These are phyloP conservation scores for silkworm (Bombyx mori) DNA, from an alignment of 1,140 invertebrate species.

Conservation along the genomic window DNA sequence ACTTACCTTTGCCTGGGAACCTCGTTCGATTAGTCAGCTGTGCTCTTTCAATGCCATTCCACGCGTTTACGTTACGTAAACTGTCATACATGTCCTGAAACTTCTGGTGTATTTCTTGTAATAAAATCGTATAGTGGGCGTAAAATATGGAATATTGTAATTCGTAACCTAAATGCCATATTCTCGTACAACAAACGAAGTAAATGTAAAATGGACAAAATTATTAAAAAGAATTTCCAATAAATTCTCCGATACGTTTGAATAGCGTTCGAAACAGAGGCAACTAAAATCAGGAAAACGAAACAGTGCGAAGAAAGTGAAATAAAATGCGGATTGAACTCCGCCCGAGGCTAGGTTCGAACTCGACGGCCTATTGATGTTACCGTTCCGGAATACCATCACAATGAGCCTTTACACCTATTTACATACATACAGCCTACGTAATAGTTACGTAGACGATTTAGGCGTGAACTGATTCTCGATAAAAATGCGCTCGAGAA, in stretches of 20 bases:
- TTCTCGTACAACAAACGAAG: no score
- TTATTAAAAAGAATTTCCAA: no score
- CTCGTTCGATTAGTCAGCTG: slow-evolving; percentile 35
- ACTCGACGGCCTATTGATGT: slow-evolving; percentile 33
- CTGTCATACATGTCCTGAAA: no score
- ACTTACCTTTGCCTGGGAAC: slow-evolving; percentile 52
- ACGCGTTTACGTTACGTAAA: neutral
- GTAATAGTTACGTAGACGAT: slow-evolving; percentile 37
- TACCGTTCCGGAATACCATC: slow-evolving; percentile 24
- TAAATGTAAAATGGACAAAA: no score
- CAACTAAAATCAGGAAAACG: no score
- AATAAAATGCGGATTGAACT: slow-evolving; percentile 39
- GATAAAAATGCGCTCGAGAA: slow-evolving; percentile 26
- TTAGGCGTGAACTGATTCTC: slow-evolving; percentile 34
- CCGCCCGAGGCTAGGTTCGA: slow-evolving; percentile 14
- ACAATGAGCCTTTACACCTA: slow-evolving; percentile 20
- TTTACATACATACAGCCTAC: slow-evolving; percentile 36
- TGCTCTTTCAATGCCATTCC: slow-evolving; percentile 9
- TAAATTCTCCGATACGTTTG: no score
- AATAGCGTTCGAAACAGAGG: no score
- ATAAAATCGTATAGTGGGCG: no score
- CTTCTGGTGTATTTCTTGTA: no score
- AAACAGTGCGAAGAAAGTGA: slow-evolving; percentile 21
- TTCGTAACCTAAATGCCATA: no score
- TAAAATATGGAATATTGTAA: no score